These are phyloP conservation scores for Oikopleura dioica DNA, from an alignment of 23 tunicate genomes.

Conservation along the genomic window DNA sequence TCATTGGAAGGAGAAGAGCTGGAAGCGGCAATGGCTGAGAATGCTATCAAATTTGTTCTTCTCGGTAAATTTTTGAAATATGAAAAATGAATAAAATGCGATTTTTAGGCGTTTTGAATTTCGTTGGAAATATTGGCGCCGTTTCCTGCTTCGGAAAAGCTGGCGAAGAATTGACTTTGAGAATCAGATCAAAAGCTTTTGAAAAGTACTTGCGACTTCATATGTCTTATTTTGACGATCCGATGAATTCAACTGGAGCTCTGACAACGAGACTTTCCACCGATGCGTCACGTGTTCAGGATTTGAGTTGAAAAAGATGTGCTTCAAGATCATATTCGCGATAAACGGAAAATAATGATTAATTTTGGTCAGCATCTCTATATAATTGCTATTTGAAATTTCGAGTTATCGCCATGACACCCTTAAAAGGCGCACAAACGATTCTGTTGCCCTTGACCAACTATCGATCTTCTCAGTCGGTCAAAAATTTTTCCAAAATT, in stretches of 20 bases:
- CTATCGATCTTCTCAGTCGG: too few species aligned
- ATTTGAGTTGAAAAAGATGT: too few species aligned
- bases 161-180: slow-evolving; percentile 75
- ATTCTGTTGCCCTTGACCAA: too few species aligned
- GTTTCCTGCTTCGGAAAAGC: slow-evolving; percentile 60
- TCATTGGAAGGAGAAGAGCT: not conserved
- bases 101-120: not conserved
- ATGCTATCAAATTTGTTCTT: slow-evolving; percentile 1
- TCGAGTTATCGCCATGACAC: too few species aligned
- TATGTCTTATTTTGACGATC: slow-evolving; percentile 84
- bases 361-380: too few species aligned
- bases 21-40: not conserved
- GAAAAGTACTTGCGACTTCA: slow-evolving; percentile 45
- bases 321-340: too few species aligned
- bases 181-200: slow-evolving; percentile 56
- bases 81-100: too few species aligned
- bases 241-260: slow-evolving; percentile 82
- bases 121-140: slow-evolving; percentile 13
- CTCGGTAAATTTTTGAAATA: too few species aligned
- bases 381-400: too few species aligned
- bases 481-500: too few species aligned
- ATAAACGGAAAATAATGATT: too few species aligned
- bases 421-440: too few species aligned
- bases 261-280: slow-evolving; percentile 85
- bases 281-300: slow-evolving; percentile 91